Percentiles rank a stretch among this genome's conserved stretches.
These are phyloP conservation scores for Mesoligia furuncula DNA, from an alignment of 2,888 invertebrate species.

Conservation along the genomic window DNA sequence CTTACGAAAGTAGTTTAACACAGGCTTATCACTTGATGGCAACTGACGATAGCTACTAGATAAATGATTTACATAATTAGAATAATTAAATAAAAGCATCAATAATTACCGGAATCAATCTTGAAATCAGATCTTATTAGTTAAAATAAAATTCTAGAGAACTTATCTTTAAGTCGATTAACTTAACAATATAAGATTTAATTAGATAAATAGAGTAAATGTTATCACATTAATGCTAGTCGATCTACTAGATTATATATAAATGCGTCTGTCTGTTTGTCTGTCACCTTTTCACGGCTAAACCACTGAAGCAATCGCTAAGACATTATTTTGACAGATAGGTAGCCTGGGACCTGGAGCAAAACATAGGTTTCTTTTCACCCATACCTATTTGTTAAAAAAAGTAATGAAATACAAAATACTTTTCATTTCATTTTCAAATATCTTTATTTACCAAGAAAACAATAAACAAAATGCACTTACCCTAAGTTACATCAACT, in stretches of 20 bases:
- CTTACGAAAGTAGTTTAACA: constrained; percentile 13
- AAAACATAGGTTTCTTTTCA: background rate
- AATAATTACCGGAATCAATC: constrained; percentile 30
- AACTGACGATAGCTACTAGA: constrained; percentile 35
- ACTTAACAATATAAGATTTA: constrained; percentile 32
- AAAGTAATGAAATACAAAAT: background rate
- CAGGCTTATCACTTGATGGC: constrained; percentile 17
- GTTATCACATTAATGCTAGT: constrained; percentile 18
- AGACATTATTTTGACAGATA: background rate
- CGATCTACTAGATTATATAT: background rate
- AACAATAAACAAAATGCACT: no score
- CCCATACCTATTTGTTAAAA: background rate
- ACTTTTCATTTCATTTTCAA: background rate
- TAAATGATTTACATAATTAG: constrained; percentile 51
- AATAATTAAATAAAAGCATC: constrained; percentile 38
- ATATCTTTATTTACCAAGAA: no score
- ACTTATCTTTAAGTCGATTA: constrained; percentile 34
- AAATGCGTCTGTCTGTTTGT: background rate
- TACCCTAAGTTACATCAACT: no score
- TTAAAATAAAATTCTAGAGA: constrained; percentile 29
- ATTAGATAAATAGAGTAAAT: constrained; percentile 16
- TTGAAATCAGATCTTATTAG: constrained; percentile 35
- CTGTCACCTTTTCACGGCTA: background rate
- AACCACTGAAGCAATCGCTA: background rate
- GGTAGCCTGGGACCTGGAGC: background rate